Evolutionary conservation across 2,113 vertebrate species (phyloP), one percentile per base, ranked within the genome.

Genomic region (Lagopus leucura): DNA sequence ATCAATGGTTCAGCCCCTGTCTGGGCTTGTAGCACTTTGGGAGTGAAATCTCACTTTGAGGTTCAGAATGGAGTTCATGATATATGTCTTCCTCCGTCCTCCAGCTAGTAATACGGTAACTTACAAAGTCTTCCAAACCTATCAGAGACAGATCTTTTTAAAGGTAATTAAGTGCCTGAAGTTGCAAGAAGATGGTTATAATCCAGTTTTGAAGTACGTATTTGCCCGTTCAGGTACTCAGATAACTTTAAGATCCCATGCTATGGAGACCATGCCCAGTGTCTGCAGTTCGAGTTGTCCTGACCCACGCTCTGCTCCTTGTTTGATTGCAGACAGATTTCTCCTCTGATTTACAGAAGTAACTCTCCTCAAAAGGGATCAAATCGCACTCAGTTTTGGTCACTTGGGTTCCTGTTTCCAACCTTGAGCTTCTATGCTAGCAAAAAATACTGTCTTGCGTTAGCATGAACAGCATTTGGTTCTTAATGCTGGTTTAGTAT

Each of bases 341-440:
- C 12, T 75, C 15, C 60, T 54, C 57, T 58, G 76, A 72, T 50
- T 88, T 71, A 36, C 22, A 83, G 86, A 79, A 93, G 71, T 82
- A 88, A 86, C 38, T 79, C 78, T 93, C 32, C 61, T 74, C 67
- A 89, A 85, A 86, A 67, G 54, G 55, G 64, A 89, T 89, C 69
- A 89, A 69, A 89, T 88, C 3, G 0, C 54, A 36, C 75, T 93
- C 38, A 69, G 57, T 82, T 95, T 82, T 92, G 70, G 64, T 70
- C 8, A 30, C 91, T 88, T 85, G 57, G 36, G 64, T 88, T 88
- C 55, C 75, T 91, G 19, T 65, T 95, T 94, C 83, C 30, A 75
- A 15, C 20, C 52, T 71, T 0, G 8, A 75, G 69, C 88, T 88
- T 94, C 94, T 96, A 38, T 91, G 92, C 42, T 30, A 69, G 57